Conservation (phyloP, 2,797 vertebrate genomes). For the Discoglossus pictus region DNA sequence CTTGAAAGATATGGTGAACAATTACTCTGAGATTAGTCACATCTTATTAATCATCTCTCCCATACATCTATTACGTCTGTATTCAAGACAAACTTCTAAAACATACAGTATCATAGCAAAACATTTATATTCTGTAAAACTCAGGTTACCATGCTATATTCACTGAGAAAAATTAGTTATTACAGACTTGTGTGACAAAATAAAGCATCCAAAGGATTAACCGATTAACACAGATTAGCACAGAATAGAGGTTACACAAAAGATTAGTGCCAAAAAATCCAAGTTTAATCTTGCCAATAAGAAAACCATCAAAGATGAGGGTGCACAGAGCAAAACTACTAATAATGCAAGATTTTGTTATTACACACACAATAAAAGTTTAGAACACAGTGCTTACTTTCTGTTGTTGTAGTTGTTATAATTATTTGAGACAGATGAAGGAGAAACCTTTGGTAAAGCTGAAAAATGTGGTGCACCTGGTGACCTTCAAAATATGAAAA, state of each 20-base stretch:
- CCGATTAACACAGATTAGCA: not conserved
- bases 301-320: constrained; percentile 20
- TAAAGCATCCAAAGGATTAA: no score
- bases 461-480: constrained; percentile 97
- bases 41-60: no score
- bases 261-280: no score
- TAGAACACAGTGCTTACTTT: constrained; percentile 85
- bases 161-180: no score
- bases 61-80: no score
- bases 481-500: constrained; percentile 98
- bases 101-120: no score
- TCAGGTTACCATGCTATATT: no score
- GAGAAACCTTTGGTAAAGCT: constrained; percentile 99
- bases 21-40: no score
- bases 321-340: constrained; percentile 8
- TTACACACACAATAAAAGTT: constrained; percentile 42
- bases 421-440: constrained; percentile 98
- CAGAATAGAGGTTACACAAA: constrained; percentile 25
- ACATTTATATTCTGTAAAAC: no score
- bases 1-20: no score
- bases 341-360: not conserved
- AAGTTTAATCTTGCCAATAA: not conserved
- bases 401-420: constrained; percentile 99
- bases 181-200: no score
- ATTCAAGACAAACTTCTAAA: no score